Conservation (phyloP, 2,113 vertebrate species). For the Ophiodon elongatus region DNA sequence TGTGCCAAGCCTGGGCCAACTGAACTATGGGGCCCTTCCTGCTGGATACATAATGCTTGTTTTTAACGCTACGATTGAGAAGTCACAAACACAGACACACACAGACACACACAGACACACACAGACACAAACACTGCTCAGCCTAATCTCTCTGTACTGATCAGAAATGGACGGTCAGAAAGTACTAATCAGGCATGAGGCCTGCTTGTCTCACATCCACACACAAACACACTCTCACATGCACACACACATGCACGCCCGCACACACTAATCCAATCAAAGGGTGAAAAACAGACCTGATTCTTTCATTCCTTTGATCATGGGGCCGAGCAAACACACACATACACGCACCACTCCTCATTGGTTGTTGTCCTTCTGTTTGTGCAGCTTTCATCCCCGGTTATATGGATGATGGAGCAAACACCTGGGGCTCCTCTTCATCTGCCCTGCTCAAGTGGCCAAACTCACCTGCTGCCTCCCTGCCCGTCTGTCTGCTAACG, state of each 20-base stretch:
- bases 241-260: not conserved
- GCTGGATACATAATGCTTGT: slow-evolving; percentile 11
- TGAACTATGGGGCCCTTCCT: slow-evolving; percentile 1
- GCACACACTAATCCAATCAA: slow-evolving; percentile 68
- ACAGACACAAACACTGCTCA: slow-evolving; percentile 13
- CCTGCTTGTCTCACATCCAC: slow-evolving; percentile 11
- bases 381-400: slow-evolving; percentile 75
- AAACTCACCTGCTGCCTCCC: slow-evolving; percentile 70
- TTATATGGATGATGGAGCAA: slow-evolving; percentile 77
- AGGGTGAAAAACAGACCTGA: slow-evolving; percentile 66
- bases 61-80: slow-evolving; percentile 17
- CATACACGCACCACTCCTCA: slow-evolving; percentile 17
- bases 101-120: no score
- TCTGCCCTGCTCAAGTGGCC: slow-evolving; percentile 66
- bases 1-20: not conserved
- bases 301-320: slow-evolving; percentile 72
- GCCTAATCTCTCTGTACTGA: slow-evolving; percentile 18
- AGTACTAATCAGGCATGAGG: slow-evolving; percentile 59
- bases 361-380: slow-evolving; percentile 66
- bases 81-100: slow-evolving; percentile 1
- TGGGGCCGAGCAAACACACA: slow-evolving; percentile 4
- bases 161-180: slow-evolving; percentile 49
- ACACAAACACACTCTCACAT: not conserved
- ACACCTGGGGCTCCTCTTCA: slow-evolving; percentile 79
- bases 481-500: slow-evolving; percentile 33